Base-by-base conservation (phyloP, 2,888 invertebrate genomes). In the Emesis furor region DNA sequence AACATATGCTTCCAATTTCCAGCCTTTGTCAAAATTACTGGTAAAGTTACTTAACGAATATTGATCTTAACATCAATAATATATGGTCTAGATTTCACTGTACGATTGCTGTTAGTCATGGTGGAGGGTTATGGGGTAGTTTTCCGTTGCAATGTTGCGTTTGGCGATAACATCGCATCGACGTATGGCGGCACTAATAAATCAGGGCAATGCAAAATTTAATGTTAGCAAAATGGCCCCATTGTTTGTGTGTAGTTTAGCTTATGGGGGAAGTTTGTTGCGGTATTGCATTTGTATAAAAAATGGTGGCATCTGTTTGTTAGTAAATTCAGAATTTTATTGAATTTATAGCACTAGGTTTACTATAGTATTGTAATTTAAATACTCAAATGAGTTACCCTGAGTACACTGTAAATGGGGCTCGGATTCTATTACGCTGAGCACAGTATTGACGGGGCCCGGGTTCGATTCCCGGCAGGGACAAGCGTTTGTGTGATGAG, bases 191-290 rank as follows among this genome's bases (percentile, higher is more conserved):
- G 73, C 65, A 67, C 65, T 87, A 87, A 93, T 94, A 94, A 94
- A 95, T 94, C 94, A 94, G 91, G 83, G 90, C 86, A 92, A 91
- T 93, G 94, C 92, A 91, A 92, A 93, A 93, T 92, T 91, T 73
- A 72, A 67, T 17, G 62, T 73, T 51, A 32, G 72, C 32, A 32
- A 32, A 55, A 73, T 55, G 51, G 51, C 51, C 51, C 32, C 65
- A 65, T 65, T 65, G 65, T 65, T 65, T 30, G 62, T 51, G 51
- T 51, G 46, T 46, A 3, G 46, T 59, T 59, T 30, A 24, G 32
- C 32, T 4, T 46, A 12, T 71, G 71, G 71, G 71, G 71, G 71
- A 24, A 24, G 71, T n/a, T 68, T 30, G 62, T 46, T 46, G 46
- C 46, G 46, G 46, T 62, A 6, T 12, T 62, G 62, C 24, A 62